Conservation (phyloP, 1,140 invertebrate genomes). For the Calycopis cecrops region DNA sequence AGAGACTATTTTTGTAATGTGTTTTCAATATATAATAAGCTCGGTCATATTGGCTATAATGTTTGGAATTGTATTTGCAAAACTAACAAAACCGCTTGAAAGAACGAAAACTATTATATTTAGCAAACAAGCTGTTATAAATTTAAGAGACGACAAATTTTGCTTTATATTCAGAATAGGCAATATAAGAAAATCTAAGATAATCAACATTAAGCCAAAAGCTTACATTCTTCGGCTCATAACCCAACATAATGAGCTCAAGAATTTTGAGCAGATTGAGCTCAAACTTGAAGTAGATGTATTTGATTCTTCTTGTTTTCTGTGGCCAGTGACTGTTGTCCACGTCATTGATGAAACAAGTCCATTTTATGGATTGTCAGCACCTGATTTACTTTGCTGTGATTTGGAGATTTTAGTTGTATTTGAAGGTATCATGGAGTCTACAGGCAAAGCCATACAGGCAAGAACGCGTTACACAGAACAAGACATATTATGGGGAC, state of each 20-base stretch:
- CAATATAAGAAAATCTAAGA: slow-evolving; percentile 95
- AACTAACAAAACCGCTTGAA: slow-evolving; percentile 95
- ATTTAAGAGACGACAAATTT: slow-evolving; percentile 86
- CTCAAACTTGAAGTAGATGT: slow-evolving; percentile 84
- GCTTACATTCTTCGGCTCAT: slow-evolving; percentile 87
- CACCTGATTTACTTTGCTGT: slow-evolving; percentile 85
- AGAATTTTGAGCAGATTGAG: slow-evolving; percentile 80
- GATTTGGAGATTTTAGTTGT: slow-evolving; percentile 86
- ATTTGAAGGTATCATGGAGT: slow-evolving; percentile 84
- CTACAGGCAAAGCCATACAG: slow-evolving; percentile 80
- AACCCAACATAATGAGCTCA: slow-evolving; percentile 81
- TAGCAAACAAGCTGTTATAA: slow-evolving; percentile 90
- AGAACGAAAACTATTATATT: slow-evolving; percentile 94
- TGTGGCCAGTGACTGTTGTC: slow-evolving; percentile 91
- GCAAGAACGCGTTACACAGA: slow-evolving; percentile 81
- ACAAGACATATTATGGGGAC: slow-evolving; percentile 84
- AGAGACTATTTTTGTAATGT: slow-evolving; percentile 95
- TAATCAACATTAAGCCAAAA: slow-evolving; percentile 90
- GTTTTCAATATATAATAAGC: slow-evolving; percentile 95
- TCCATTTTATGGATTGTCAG: slow-evolving; percentile 88
- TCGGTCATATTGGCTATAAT: slow-evolving; percentile 91
- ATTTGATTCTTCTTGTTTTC: slow-evolving; percentile 85
- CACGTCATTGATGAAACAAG: slow-evolving; percentile 82
- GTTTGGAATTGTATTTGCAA: slow-evolving; percentile 87
- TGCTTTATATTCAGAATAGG: slow-evolving; percentile 95